Evolutionary conservation across 2,888 invertebrate genomes (phyloP).

Genomic region (Myathropa florea): DNA sequence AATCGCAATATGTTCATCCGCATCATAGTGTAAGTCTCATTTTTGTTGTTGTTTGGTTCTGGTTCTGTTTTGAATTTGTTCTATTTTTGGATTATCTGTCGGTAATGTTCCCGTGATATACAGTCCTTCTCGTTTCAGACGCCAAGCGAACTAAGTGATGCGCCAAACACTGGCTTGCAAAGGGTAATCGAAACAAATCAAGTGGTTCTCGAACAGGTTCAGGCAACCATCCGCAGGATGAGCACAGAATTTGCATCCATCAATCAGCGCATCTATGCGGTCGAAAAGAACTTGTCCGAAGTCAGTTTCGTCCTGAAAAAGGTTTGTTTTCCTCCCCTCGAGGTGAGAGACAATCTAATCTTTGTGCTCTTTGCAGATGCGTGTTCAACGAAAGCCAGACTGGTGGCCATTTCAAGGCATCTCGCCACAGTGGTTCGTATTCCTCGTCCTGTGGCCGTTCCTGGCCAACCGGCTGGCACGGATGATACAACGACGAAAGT

Average conservation of each 20-base stretch:
- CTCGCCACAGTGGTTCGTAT: constrained; percentile 79
- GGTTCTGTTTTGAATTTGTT: background rate
- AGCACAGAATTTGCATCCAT: constrained; percentile 77
- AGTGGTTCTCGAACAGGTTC: constrained; percentile 77
- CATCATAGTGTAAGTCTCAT: constrained; percentile 68
- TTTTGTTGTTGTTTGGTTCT: constrained; percentile 32
- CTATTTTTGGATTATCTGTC: background rate
- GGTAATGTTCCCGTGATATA: constrained; percentile 30
- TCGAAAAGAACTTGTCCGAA: constrained; percentile 77
- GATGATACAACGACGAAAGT: constrained; percentile 54
- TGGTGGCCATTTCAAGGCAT: constrained; percentile 86
- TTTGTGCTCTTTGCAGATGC: constrained; percentile 36
- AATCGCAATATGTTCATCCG: constrained; percentile 69
- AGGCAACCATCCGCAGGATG: constrained; percentile 77
- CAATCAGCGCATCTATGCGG: constrained; percentile 76
- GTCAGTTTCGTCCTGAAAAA: constrained; percentile 71
- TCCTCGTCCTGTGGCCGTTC: constrained; percentile 78
- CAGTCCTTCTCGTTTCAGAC: constrained; percentile 56
- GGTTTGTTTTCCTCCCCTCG: background rate
- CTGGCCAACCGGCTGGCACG: constrained; percentile 46
- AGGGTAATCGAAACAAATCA: constrained; percentile 76
- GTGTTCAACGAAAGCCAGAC: constrained; percentile 77
- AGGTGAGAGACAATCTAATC: background rate
- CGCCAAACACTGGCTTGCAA: constrained; percentile 63
- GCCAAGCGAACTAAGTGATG: constrained; percentile 57